Conservation (phyloP, 1,140 invertebrate genomes). For the Pristionchus pacificus region DNA sequence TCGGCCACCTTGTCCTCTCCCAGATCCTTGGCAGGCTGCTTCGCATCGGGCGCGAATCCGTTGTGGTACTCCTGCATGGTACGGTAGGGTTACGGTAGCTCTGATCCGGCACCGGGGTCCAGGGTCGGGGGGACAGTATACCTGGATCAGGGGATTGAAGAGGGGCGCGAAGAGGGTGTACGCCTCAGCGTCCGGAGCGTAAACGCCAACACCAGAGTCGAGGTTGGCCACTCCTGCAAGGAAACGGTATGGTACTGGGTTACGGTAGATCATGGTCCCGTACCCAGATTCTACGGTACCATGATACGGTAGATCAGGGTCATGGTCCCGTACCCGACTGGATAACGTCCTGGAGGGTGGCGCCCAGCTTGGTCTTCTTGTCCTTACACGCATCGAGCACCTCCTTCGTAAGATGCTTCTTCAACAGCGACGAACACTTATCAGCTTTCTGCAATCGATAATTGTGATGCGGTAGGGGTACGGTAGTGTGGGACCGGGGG, state of each 20-base stretch:
- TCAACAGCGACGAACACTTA: conserved; percentile 49
- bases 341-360: conserved; percentile 63
- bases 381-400: conserved; percentile 41
- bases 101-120: no score
- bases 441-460: conserved; percentile 24
- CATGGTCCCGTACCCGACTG: conserved; percentile 71
- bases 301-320: no score
- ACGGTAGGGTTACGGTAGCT: no score
- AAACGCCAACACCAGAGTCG: conserved; percentile 80
- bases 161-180: conserved; percentile 82
- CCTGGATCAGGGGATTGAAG: conserved; percentile 91
- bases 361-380: conserved; percentile 38
- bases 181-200: conserved; percentile 86
- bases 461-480: no score
- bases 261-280: no score
- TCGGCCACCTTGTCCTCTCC: conserved; percentile 73
- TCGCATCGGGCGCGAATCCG: conserved; percentile 51
- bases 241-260: no score
- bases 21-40: conserved; percentile 84
- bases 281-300: no score
- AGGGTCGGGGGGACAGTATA: conserved; percentile 91
- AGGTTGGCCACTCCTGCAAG: conserved; percentile 67
- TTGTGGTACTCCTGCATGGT: conserved; percentile 39
- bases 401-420: conserved; percentile 48
- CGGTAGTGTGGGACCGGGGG: no score